These are phyloP conservation scores for Gymnorhina tibicen DNA, from an alignment of 2,113 vertebrate genomes.

Conservation along the genomic window DNA sequence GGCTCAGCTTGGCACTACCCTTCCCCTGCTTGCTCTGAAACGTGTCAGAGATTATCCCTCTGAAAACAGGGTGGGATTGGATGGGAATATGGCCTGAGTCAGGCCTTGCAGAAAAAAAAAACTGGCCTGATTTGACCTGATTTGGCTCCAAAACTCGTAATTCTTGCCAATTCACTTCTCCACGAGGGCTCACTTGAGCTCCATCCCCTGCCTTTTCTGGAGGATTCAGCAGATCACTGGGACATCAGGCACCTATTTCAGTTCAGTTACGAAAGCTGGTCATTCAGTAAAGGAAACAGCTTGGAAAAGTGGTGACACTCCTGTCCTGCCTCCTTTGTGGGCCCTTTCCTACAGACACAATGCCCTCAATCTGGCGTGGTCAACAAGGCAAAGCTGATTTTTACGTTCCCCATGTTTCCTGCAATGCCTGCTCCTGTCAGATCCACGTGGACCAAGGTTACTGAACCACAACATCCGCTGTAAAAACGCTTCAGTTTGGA, in stretches of 20 bases:
- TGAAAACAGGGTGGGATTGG: not conserved
- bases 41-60: not conserved
- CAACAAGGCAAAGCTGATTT: not conserved
- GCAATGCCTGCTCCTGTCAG: not conserved
- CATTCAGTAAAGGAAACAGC: not conserved
- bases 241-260: not conserved
- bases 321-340: not conserved
- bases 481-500: not conserved
- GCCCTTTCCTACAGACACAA: not conserved
- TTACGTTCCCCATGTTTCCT: not conserved
- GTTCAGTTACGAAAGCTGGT: not conserved
- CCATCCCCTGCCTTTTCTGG: not conserved
- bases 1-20: not conserved
- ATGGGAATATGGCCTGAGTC: not conserved
- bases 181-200: not conserved
- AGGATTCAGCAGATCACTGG: not conserved
- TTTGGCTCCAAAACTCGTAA: not conserved
- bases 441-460: not conserved
- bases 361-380: rapidly evolving
- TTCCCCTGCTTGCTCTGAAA: not conserved
- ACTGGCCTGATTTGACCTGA: not conserved
- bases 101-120: not conserved
- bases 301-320: not conserved
- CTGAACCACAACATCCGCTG: not conserved
- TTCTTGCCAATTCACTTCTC: not conserved